Evolutionary conservation across 2,888 invertebrate species (phyloP).

Genomic region (Hipparchia semele): DNA sequence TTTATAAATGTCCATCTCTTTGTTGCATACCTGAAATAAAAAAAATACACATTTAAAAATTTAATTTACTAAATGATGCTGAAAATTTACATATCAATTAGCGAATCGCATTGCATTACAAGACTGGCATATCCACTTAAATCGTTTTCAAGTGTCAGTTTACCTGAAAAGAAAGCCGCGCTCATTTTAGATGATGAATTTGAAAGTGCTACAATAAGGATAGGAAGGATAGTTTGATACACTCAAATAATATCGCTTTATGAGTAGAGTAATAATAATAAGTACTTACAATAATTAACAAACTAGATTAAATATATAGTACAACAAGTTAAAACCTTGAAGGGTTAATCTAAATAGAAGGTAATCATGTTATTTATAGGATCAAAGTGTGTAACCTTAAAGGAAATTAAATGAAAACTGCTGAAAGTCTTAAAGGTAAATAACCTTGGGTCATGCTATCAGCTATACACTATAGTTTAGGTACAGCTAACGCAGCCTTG

Average conservation of each 20-base stretch:
- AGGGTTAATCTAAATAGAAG: slow-evolving; percentile 2
- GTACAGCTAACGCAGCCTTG: slow-evolving; percentile 22
- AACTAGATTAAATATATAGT: background rate
- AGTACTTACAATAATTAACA: no score
- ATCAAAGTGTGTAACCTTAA: slow-evolving; percentile 24
- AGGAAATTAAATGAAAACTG: slow-evolving; percentile 33
- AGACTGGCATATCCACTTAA: no score
- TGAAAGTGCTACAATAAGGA: no score
- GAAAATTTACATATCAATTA: background rate
- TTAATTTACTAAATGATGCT: background rate
- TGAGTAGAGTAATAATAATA: no score
- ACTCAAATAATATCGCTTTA: no score
- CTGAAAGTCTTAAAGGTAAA: slow-evolving; percentile 26
- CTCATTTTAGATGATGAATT: no score
- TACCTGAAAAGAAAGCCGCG: no score
- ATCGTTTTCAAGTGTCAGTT: no score
- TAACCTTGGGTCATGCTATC: slow-evolving; percentile 25
- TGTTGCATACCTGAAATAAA: slow-evolving; percentile 4
- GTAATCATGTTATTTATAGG: slow-evolving; percentile 13
- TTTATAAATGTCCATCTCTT: background rate
- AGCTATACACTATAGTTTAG: background rate
- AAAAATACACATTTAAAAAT: background rate
- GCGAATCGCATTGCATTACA: no score
- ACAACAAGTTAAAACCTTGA: background rate
- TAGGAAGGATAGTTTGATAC: no score